These are phyloP conservation scores for Deroplatys truncata DNA, from an alignment of 2,888 invertebrate genomes.

Conservation along the genomic window DNA sequence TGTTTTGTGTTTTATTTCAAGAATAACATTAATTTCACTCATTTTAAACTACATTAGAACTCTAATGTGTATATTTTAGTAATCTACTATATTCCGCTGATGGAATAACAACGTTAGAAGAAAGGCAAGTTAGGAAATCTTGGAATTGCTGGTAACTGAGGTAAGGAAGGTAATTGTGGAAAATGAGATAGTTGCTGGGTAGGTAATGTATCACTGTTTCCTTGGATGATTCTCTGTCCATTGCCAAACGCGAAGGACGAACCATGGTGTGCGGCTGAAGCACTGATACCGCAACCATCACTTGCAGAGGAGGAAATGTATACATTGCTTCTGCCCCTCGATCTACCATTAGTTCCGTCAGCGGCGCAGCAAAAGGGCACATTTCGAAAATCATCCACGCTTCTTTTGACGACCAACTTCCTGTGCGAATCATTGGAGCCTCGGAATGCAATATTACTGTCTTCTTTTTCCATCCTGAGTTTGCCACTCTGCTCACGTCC, in stretches of 20 bases:
- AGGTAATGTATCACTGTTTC: background rate
- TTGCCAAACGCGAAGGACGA: background rate
- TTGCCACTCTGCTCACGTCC: background rate
- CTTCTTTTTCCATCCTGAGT: background rate
- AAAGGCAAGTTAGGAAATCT: no score
- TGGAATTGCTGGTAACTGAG: background rate
- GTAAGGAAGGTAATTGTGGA: background rate
- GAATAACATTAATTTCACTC: no score
- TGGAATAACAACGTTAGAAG: no score
- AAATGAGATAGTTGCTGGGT: background rate
- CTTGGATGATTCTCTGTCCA: background rate
- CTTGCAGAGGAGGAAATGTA: background rate
- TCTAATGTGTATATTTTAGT: no score
- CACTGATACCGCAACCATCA: background rate
- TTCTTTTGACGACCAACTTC: background rate
- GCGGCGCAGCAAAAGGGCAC: no score
- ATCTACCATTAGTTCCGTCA: background rate
- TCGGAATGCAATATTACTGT: background rate
- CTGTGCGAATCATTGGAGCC: no score
- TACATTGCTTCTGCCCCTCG: background rate
- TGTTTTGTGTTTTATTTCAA: no score
- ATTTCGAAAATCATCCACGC: background rate
- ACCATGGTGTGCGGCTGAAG: background rate
- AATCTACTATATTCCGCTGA: no score
- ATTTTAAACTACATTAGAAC: no score